Percentiles rank a stretch among this genome's conserved stretches.
Conservation (phyloP, 2,797 vertebrate genomes). For the Spondyliosoma cantharus region DNA sequence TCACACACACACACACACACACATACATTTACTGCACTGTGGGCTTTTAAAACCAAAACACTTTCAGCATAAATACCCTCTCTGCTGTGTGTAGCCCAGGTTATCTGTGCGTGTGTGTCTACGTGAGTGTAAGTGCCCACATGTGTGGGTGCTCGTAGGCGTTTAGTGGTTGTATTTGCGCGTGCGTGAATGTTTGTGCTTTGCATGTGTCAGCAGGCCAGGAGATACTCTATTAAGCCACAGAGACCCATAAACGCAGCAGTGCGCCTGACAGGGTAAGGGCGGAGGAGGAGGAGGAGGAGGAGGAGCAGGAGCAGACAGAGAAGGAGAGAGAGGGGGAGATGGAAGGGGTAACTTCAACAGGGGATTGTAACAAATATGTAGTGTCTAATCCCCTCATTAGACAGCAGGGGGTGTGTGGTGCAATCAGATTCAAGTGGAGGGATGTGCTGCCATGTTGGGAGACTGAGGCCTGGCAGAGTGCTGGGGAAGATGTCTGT, state of each 20-base stretch:
- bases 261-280: constrained; percentile 38
- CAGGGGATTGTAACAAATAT: constrained; percentile 71
- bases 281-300: constrained; percentile 39
- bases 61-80: constrained; percentile 21
- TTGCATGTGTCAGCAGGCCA: constrained; percentile 78
- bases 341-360: constrained; percentile 59
- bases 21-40: constrained; percentile 8
- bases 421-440: constrained; percentile 64
- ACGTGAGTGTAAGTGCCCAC: constrained; percentile 31
- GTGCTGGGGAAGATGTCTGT: constrained; percentile 46
- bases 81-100: constrained; percentile 15
- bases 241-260: constrained; percentile 75
- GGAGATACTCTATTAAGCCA: constrained; percentile 65
- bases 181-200: constrained; percentile 56
- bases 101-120: constrained; percentile 1
- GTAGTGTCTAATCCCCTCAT: constrained; percentile 73
- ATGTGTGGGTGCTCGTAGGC: constrained; percentile 46
- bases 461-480: constrained; percentile 64
- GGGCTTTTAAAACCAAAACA: constrained; percentile 46
- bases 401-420: constrained; percentile 76
- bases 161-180: constrained; percentile 43
- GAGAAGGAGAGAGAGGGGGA: constrained; percentile 24
- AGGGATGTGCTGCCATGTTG: constrained; percentile 56
- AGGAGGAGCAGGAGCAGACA: neutral
- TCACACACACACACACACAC: too few relatives aligned